Evolutionary conservation across 2,888 invertebrate genomes (phyloP).

Genomic region (Augochlorella aurata): DNA sequence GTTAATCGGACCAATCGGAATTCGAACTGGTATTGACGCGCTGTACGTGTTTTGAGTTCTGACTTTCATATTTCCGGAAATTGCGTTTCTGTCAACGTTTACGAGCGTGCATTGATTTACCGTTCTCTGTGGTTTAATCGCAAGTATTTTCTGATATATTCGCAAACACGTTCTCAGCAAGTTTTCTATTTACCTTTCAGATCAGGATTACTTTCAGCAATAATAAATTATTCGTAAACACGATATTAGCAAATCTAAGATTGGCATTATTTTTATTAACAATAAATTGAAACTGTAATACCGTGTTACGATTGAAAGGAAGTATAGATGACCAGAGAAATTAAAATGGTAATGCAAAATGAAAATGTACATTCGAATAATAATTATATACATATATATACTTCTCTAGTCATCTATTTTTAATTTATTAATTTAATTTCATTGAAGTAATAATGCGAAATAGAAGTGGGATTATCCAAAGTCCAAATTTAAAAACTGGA

Average conservation of each 20-base stretch:
- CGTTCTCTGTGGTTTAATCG: neutral
- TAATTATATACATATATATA: too few species aligned
- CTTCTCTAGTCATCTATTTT: too few species aligned
- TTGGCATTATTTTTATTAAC: too few species aligned
- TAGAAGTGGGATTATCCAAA: neutral
- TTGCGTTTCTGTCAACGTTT: constrained; percentile 12
- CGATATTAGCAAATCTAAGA: too few species aligned
- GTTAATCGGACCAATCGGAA: constrained; percentile 58
- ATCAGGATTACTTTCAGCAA: too few species aligned
- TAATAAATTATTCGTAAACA: too few species aligned
- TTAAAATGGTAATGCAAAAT: too few species aligned
- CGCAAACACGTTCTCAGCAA: neutral
- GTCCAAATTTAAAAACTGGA: neutral
- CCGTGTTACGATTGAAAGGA: too few species aligned
- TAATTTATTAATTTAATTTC: neutral
- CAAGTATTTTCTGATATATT: neutral
- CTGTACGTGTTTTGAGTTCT: neutral
- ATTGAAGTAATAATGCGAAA: neutral
- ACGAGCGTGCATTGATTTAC: neutral
- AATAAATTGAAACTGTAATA: too few species aligned
- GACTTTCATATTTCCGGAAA: neutral
- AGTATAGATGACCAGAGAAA: too few species aligned
- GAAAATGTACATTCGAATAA: too few species aligned
- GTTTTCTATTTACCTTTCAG: neutral
- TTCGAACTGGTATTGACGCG: constrained; percentile 39